Conservation (phyloP, 2,888 invertebrate species). For the Cheilosia variabilis region DNA sequence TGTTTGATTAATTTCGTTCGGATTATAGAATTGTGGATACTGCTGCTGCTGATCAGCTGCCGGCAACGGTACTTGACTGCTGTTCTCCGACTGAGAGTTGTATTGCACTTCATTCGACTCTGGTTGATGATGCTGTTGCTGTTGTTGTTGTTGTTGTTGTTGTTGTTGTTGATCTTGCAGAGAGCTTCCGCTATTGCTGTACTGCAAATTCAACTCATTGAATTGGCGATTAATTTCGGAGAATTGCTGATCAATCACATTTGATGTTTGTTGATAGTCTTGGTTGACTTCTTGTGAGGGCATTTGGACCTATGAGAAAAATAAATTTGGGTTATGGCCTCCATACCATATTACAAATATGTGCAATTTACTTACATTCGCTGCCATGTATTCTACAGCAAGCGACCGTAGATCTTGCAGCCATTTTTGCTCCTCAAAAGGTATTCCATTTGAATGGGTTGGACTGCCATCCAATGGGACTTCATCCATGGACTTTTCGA, state of each 20-base stretch:
- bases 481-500: conserved; percentile 81
- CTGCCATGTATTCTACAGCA: conserved; percentile 77
- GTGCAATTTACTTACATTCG: neutral
- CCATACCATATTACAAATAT: neutral
- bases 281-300: conserved; percentile 30
- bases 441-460: conserved; percentile 77
- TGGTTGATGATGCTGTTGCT: conserved; percentile 60
- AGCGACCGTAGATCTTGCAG: conserved; percentile 81
- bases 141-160: no score
- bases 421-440: conserved; percentile 82
- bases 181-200: conserved; percentile 75
- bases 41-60: conserved; percentile 60
- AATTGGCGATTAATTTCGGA: conserved; percentile 82
- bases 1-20: conserved; percentile 37
- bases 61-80: conserved; percentile 1
- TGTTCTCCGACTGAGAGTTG: conserved; percentile 19
- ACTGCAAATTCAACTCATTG: conserved; percentile 82
- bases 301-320: conserved; percentile 6
- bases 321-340: neutral
- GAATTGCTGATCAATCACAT: conserved; percentile 82
- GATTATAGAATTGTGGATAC: conserved; percentile 63
- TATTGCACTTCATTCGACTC: conserved; percentile 37
- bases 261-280: conserved; percentile 76
- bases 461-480: conserved; percentile 79
- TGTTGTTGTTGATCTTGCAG: conserved; percentile 64